These are phyloP conservation scores for Carollia perspicillata DNA, from an alignment of 2,113 vertebrate species.

Conservation along the genomic window DNA sequence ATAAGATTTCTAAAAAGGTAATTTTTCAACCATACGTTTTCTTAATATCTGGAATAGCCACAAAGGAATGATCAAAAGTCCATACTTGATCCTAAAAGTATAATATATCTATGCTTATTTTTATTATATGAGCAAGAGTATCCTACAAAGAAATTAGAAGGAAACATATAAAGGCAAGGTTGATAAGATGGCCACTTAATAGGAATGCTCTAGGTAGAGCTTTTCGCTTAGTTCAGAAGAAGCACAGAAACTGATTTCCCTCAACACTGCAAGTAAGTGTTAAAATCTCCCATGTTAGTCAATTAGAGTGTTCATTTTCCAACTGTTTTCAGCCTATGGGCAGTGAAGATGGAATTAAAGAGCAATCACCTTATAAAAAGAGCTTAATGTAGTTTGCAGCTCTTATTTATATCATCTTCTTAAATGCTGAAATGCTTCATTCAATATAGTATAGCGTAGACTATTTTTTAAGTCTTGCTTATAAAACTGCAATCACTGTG, in stretches of 20 bases:
- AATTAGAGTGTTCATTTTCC: slow-evolving; percentile 59
- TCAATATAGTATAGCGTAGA: slow-evolving; percentile 59
- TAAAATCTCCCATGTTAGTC: slow-evolving; percentile 66
- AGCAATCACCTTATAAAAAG: slow-evolving; percentile 69
- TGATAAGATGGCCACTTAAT: slow-evolving; percentile 67
- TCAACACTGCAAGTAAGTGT: slow-evolving; percentile 56
- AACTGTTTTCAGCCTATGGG: slow-evolving; percentile 60
- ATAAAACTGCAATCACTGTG: slow-evolving; percentile 69
- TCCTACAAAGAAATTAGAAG: slow-evolving; percentile 62
- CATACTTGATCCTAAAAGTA: slow-evolving; percentile 46
- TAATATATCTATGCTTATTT: slow-evolving; percentile 40
- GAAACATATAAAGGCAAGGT: slow-evolving; percentile 55
- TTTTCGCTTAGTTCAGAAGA: slow-evolving; percentile 59
- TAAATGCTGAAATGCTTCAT: slow-evolving; percentile 71
- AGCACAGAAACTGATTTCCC: slow-evolving; percentile 73
- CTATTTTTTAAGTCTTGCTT: slow-evolving; percentile 66
- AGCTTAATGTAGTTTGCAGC: slow-evolving; percentile 61
- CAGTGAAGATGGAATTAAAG: slow-evolving; percentile 68
- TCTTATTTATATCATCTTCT: slow-evolving; percentile 71
- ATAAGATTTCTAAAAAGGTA: slow-evolving; percentile 40
- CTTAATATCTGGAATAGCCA: slow-evolving; percentile 22
- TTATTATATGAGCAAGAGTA: slow-evolving; percentile 51
- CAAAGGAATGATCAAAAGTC: slow-evolving; percentile 46
- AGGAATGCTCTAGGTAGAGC: slow-evolving; percentile 63
- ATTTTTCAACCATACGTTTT: slow-evolving; percentile 49